Conservation (phyloP, 2,113 vertebrate genomes). For the Lepus timidus region DNA sequence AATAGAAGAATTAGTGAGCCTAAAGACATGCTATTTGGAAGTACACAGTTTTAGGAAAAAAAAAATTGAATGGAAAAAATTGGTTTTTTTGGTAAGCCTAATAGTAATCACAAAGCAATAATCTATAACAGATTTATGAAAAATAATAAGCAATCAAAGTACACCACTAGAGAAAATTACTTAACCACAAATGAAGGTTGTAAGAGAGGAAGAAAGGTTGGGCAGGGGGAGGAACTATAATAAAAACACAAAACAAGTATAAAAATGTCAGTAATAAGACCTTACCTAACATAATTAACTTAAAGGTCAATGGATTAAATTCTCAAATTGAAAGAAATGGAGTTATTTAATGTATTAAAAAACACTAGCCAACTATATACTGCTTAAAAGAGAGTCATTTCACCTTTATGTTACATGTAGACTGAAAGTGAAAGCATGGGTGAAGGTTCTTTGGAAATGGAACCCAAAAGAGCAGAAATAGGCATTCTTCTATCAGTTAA, state of each 20-base stretch:
- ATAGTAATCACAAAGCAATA: neutral
- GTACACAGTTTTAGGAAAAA: neutral
- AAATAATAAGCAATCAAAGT: neutral
- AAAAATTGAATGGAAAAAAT: too few species aligned
- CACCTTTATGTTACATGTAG: neutral
- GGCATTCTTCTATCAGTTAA: neutral
- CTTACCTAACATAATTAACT: neutral
- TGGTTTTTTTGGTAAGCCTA: too few species aligned
- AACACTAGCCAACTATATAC: neutral
- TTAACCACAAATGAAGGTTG: neutral
- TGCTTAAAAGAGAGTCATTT: neutral
- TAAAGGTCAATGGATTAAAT: neutral
- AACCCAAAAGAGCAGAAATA: neutral
- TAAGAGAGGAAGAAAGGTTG: neutral
- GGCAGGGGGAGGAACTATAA: neutral
- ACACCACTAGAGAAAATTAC: neutral
- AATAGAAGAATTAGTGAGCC: neutral
- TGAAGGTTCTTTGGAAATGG: neutral
- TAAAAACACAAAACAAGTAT: neutral
- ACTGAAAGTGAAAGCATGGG: neutral
- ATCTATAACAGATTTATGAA: neutral
- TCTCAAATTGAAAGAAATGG: neutral
- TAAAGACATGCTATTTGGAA: neutral
- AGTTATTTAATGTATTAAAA: neutral
- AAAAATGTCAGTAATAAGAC: neutral